A percentile compares a stretch with the other conserved stretches of the same genome.
Evolutionary conservation across 2,113 vertebrate species (phyloP).

Genomic region (Lagopus leucura): DNA sequence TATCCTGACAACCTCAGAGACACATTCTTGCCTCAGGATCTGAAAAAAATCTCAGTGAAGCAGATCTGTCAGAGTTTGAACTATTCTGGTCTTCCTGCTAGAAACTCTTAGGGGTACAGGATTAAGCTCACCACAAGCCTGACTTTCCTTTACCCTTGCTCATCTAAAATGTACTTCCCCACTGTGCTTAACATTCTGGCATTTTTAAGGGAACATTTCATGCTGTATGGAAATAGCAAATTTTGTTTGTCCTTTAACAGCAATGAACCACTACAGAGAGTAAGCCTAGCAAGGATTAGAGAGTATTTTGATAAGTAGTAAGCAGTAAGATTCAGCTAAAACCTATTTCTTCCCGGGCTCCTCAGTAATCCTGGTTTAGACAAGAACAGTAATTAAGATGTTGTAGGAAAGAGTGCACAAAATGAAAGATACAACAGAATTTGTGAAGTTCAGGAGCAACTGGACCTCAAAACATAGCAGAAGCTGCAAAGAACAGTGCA

Average conservation of each 20-base stretch:
- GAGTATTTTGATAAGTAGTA: conserved; percentile 28
- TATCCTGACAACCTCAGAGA: background rate
- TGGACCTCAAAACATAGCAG: background rate
- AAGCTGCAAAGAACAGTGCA: background rate
- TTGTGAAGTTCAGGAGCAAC: background rate
- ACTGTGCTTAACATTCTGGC: background rate
- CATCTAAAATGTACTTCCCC: background rate
- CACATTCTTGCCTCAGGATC: background rate
- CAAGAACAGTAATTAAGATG: conserved; percentile 32
- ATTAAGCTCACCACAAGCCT: background rate
- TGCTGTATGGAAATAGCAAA: background rate
- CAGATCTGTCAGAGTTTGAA: background rate
- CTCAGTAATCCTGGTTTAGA: conserved; percentile 43
- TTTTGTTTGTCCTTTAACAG: conserved; percentile 49
- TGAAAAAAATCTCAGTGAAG: background rate
- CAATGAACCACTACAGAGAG: conserved; percentile 1
- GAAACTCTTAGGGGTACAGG: background rate
- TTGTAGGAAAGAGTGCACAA: background rate
- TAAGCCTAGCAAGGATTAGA: conserved; percentile 40
- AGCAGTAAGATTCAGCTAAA: background rate
- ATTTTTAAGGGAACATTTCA: conserved; percentile 1
- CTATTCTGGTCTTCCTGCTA: background rate
- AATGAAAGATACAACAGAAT: background rate
- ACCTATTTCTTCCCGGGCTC: background rate
- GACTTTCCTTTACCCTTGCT: background rate